Conservation (phyloP, 92 coral and sea anemone genomes). For the Hydrozoanthus gracilis region DNA sequence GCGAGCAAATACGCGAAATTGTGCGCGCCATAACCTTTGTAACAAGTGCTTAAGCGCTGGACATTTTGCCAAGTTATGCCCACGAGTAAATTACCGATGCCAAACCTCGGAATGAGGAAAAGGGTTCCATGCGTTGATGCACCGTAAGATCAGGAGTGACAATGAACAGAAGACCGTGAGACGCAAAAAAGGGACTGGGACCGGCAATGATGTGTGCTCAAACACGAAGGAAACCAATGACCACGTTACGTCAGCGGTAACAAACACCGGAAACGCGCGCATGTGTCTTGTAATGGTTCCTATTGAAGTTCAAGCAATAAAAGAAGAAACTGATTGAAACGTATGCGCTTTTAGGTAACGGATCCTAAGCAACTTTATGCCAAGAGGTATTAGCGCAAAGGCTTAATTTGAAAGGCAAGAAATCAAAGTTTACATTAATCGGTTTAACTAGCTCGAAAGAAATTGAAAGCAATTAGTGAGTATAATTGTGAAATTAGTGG, state of each 20-base stretch:
- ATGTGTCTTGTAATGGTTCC: constrained; percentile 78
- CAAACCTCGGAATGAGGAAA: constrained; percentile 49
- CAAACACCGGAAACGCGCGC: constrained; percentile 72
- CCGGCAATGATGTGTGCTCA: not conserved
- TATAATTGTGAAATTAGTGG: too few relatives aligned
- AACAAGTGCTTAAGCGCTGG: constrained; percentile 59
- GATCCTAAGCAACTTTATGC: constrained; percentile 60
- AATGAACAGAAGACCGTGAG: not conserved
- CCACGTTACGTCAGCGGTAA: constrained; percentile 41
- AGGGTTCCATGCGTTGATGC: constrained; percentile 66
- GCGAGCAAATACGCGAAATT: constrained; percentile 15
- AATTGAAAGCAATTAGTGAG: too few relatives aligned
- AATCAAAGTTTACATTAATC: too few relatives aligned
- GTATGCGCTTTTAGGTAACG: constrained; percentile 35
- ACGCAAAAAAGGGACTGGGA: not conserved
- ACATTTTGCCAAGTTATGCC: constrained; percentile 49
- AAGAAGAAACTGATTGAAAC: constrained; percentile 53
- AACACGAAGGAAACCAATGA: not conserved
- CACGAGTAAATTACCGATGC: constrained; percentile 52
- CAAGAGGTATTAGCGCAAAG: constrained; percentile 55
- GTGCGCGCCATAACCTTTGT: constrained; percentile 61
- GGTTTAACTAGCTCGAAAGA: too few relatives aligned
- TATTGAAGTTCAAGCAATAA: constrained; percentile 63
- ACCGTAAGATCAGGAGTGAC: constrained; percentile 31
- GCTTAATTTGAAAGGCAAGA: constrained; percentile 12